Evolutionary conservation across 2,888 invertebrate genomes (phyloP), one percentile per base, ranked within the genome.

Genomic region (Tiliacea citrago): DNA sequence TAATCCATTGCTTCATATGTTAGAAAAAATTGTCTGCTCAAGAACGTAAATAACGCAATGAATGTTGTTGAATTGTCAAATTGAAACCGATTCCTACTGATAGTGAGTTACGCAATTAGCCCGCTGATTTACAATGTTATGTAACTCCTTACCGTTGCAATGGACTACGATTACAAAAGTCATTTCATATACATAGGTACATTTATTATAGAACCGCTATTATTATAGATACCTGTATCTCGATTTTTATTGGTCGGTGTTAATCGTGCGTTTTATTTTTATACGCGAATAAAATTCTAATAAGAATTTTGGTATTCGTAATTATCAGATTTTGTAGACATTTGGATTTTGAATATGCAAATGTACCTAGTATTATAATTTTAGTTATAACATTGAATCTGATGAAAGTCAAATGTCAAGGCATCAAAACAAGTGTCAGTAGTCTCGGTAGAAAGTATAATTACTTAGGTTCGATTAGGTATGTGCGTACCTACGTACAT

Each of bases 181-280:
- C 10, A 21, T 69, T 51, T 35, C 5, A 3, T 35, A 35, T 35
- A 35, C 35, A n/a, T n/a, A n/a, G n/a, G n/a, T n/a, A n/a, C n/a
- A 35, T n/a, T n/a, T 24, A 55, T 5, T 57, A 47, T 4, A 51
- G 4, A 73, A 51, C n/a, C 18, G 45, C 35, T 62, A 61, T 71
- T 73, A 24, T 35, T n/a, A 39, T 42, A n/a, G 2, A 13, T 55
- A 24, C 10, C 4, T 62, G 53, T 0, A 55, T 24, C 9, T 55
- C 6, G 13, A 12, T 60, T 45, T 49, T 51, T 21, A 39, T 47
- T 74, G 45, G 53, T 39, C 24, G 21, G 12, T 21, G 8, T 47
- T 13, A 24, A 35, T 39, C 63, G 10, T n/a, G 47, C 42, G n/a
- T 49, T 8, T 8, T 73, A 74, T 65, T 73, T 57, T 63, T 49